Percentiles rank a stretch among this genome's conserved stretches.
phyloP scores from a whole-genome alignment of 2,113 vertebrate genomes.

The Cynopterus brachyotis region DNA sequence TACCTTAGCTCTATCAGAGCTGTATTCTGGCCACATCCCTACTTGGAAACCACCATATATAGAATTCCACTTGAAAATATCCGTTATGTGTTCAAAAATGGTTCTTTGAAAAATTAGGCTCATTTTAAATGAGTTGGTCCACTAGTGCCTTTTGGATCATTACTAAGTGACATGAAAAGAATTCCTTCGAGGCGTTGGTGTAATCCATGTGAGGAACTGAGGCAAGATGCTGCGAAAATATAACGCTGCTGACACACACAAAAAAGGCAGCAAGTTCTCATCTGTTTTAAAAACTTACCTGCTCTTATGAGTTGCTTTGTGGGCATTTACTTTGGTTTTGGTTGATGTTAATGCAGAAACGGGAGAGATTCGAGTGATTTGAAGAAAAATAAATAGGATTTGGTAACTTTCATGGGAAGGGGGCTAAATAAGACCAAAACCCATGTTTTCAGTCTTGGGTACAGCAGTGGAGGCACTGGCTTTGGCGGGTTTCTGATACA shows the following conservation, averaged over 20 bases:
- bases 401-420: neutral
- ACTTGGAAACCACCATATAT: neutral
- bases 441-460: neutral
- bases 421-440: neutral
- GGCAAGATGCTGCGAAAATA: neutral
- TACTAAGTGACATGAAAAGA: conserved; percentile 44
- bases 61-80: neutral
- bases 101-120: conserved; percentile 52
- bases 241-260: neutral
- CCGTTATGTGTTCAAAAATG: conserved; percentile 26
- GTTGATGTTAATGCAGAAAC: neutral
- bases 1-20: neutral
- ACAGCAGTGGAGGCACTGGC: neutral
- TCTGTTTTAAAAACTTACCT: neutral
- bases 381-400: conserved; percentile 12
- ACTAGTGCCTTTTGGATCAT: conserved; percentile 32
- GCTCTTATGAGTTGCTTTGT: neutral
- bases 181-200: neutral
- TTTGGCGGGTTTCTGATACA: neutral
- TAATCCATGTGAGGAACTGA: neutral
- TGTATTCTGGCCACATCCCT: neutral
- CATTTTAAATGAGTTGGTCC: conserved; percentile 40
- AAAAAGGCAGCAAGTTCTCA: neutral
- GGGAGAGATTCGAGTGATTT: neutral
- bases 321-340: neutral